phyloP scores from a whole-genome alignment of 2,113 vertebrate genomes.

The Sinocyclocheilus anshuiensis region DNA sequence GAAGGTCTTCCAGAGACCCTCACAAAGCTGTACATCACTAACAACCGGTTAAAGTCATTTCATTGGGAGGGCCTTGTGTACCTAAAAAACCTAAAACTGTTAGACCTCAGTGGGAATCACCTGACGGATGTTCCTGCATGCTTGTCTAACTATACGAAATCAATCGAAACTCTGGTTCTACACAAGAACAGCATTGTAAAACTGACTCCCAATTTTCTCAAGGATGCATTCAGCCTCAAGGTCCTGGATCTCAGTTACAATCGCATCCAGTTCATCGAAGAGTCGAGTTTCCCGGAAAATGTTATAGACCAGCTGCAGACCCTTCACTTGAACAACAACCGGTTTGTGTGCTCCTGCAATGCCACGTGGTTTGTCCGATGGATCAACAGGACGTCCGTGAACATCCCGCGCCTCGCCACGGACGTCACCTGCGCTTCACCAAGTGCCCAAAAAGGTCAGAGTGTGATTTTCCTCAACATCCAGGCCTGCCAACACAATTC shows the following conservation, averaged over 20 bases:
- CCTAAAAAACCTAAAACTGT: constrained; percentile 73
- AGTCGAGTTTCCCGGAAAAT: constrained; percentile 85
- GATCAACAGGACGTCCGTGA: constrained; percentile 87
- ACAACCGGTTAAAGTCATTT: constrained; percentile 81
- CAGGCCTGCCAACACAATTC: constrained; percentile 84
- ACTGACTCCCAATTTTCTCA: constrained; percentile 82
- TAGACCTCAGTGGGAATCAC: constrained; percentile 87
- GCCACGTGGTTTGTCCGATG: constrained; percentile 88
- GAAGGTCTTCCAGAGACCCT: constrained; percentile 78
- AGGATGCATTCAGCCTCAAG: constrained; percentile 74
- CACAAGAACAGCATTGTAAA: constrained; percentile 78
- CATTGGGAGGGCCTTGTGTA: constrained; percentile 74
- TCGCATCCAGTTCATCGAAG: constrained; percentile 79
- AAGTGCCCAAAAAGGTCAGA: constrained; percentile 80
- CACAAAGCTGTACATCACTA: constrained; percentile 75
- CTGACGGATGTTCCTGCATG: constrained; percentile 74
- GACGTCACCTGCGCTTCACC: constrained; percentile 86
- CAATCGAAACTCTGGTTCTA: constrained; percentile 80
- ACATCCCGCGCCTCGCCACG: constrained; percentile 86
- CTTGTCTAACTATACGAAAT: constrained; percentile 80
- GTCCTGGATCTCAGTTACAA: constrained; percentile 90
- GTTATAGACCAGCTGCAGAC: constrained; percentile 77
- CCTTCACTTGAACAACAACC: constrained; percentile 84
- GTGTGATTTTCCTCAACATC: constrained; percentile 83
- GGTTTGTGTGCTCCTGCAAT: constrained; percentile 87